These are phyloP conservation scores for Botia kubotai DNA, from an alignment of 2,797 vertebrate genomes.

Conservation along the genomic window DNA sequence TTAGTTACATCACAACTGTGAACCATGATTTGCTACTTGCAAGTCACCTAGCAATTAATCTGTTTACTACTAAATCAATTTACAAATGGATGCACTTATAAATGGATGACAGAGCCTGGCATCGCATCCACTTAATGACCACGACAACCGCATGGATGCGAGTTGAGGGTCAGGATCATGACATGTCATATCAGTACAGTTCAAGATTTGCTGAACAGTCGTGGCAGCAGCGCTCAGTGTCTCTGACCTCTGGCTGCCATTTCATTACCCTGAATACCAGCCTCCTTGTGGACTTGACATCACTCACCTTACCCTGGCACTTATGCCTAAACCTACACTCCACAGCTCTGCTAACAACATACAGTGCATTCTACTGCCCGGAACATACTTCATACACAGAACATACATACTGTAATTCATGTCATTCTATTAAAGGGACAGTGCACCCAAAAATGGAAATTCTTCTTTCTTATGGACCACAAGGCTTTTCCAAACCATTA, in stretches of 20 bases:
- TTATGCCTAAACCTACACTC: conserved; percentile 19
- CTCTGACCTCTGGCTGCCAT: conserved; percentile 39
- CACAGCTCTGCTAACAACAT: conserved; percentile 20
- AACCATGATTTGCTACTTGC: too few relatives aligned
- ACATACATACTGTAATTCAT: neutral
- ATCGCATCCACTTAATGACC: neutral
- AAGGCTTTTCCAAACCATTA: neutral
- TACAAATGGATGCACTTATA: neutral
- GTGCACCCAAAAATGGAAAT: neutral
- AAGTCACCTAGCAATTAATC: too few relatives aligned
- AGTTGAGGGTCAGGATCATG: conserved; percentile 24
- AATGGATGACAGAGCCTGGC: neutral
- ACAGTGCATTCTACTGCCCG: neutral
- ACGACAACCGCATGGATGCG: neutral
- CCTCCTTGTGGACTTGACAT: conserved; percentile 26
- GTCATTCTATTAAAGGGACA: neutral
- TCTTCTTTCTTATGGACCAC: neutral
- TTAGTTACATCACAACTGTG: too few relatives aligned
- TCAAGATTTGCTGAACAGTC: conserved; percentile 35
- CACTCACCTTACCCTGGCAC: conserved; percentile 40
- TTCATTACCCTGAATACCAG: conserved; percentile 39
- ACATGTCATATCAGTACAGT: conserved; percentile 36
- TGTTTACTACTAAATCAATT: neutral
- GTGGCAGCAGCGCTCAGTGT: conserved; percentile 35
- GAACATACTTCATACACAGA: neutral